phyloP scores from a whole-genome alignment of 2,888 invertebrate genomes.

The Crioceris asparagi region DNA sequence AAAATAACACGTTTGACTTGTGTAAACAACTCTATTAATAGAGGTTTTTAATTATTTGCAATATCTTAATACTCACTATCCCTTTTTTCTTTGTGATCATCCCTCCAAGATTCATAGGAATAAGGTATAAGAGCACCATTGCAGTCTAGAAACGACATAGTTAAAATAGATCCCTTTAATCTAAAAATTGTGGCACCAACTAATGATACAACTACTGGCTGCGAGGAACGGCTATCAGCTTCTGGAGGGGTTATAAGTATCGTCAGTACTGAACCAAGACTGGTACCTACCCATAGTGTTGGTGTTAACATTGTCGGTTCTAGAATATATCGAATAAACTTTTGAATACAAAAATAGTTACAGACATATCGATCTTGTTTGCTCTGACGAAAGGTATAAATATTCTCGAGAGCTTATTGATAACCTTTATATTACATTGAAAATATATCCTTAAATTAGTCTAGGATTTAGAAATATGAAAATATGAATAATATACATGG shows the following conservation, averaged over 20 bases:
- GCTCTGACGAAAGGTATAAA: no score
- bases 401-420: no score
- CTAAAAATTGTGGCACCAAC: conserved; percentile 95
- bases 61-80: conserved; percentile 32
- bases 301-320: conserved; percentile 76
- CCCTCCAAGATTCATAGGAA: conserved; percentile 87
- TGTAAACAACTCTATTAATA: no score
- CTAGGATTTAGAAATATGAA: no score
- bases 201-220: conserved; percentile 80
- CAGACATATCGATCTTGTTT: neutral
- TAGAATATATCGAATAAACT: conserved; percentile 34
- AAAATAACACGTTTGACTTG: no score
- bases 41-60: no score
- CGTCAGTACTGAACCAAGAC: conserved; percentile 90
- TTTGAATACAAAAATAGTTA: neutral
- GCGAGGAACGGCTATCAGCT: conserved; percentile 68
- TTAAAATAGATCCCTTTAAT: conserved; percentile 88
- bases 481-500: no score
- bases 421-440: no score
- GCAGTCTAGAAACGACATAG: conserved; percentile 93
- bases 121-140: conserved; percentile 86
- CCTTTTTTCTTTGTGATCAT: conserved; percentile 60
- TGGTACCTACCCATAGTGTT: conserved; percentile 96
- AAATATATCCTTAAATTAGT: no score
- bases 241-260: conserved; percentile 78